Evolutionary conservation across 92 coral and sea anemone species (phyloP).

Genomic region (Umimayanthus kanabou): DNA sequence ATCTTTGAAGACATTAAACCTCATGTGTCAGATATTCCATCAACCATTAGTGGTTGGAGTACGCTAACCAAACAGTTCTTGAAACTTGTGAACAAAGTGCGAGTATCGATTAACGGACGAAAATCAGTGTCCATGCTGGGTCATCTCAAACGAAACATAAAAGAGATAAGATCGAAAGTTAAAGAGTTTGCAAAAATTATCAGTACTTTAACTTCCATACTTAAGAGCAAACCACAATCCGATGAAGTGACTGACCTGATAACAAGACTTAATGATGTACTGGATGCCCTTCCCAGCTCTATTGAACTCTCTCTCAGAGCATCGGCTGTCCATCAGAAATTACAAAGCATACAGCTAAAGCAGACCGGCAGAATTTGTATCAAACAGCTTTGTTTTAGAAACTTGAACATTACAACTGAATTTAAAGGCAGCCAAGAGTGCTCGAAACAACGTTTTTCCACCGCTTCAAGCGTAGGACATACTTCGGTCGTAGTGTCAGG

Average conservation of each 20-base stretch:
- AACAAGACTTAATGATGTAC: conserved; percentile 4
- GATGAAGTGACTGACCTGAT: conserved; percentile 6
- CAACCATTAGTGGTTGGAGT: conserved; percentile 7
- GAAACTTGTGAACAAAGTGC: conserved; percentile 12
- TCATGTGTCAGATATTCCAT: not conserved
- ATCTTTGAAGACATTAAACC: conserved; percentile 18
- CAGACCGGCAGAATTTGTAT: conserved; percentile 29
- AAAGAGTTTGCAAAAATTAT: not conserved
- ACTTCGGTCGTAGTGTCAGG: not conserved
- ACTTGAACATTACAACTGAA: conserved; percentile 27
- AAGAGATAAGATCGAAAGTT: not conserved
- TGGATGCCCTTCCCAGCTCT: conserved; percentile 22
- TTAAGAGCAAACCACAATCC: conserved; percentile 6
- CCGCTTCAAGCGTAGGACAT: not conserved
- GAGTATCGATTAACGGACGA: not conserved
- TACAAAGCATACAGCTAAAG: conserved; percentile 39
- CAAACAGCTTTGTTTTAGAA: conserved; percentile 33
- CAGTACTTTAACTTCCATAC: not conserved
- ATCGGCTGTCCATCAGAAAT: conserved; percentile 3
- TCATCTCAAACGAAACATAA: not conserved
- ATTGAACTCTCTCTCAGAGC: not conserved
- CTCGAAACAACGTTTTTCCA: conserved; percentile 2
- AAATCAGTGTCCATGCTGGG: not conserved
- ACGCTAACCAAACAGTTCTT: not conserved
- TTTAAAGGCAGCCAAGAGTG: conserved; percentile 20